These are phyloP conservation scores for Lophotriccus pileatus DNA, from an alignment of 2,797 vertebrate species.

Conservation along the genomic window DNA sequence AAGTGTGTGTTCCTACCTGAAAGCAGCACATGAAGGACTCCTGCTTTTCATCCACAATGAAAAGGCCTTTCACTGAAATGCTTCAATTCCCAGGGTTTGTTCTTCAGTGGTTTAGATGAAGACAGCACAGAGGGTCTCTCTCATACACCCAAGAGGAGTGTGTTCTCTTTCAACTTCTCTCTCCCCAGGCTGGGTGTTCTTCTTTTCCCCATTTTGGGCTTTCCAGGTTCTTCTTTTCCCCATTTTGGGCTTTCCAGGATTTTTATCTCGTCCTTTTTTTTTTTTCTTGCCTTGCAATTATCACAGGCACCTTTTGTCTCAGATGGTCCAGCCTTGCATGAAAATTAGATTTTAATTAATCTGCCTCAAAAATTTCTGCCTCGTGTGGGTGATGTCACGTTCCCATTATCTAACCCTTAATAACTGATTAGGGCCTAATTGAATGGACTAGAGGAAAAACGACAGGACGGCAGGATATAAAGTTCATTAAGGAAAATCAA, in stretches of 20 bases:
- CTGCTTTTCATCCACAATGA: background rate
- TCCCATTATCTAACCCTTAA: conserved; percentile 61
- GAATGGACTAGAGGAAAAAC: conserved; percentile 40
- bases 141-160: background rate
- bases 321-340: conserved; percentile 7
- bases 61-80: background rate
- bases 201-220: background rate
- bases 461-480: conserved; percentile 63
- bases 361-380: conserved; percentile 10
- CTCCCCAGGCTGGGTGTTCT: background rate
- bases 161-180: background rate
- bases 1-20: background rate
- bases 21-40: background rate
- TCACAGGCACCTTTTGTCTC: background rate
- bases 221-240: background rate
- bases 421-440: conserved; percentile 48
- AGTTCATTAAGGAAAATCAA: conserved; percentile 69
- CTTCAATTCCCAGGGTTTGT: background rate
- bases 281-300: background rate
- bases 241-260: background rate
- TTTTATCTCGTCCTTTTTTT: fast-evolving
- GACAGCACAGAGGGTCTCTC: background rate
- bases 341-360: conserved; percentile 68
- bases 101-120: background rate
- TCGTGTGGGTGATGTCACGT: conserved; percentile 47